These are phyloP conservation scores for Aphaenogaster ashmeadi DNA, from an alignment of 1,140 invertebrate species.

Conservation along the genomic window DNA sequence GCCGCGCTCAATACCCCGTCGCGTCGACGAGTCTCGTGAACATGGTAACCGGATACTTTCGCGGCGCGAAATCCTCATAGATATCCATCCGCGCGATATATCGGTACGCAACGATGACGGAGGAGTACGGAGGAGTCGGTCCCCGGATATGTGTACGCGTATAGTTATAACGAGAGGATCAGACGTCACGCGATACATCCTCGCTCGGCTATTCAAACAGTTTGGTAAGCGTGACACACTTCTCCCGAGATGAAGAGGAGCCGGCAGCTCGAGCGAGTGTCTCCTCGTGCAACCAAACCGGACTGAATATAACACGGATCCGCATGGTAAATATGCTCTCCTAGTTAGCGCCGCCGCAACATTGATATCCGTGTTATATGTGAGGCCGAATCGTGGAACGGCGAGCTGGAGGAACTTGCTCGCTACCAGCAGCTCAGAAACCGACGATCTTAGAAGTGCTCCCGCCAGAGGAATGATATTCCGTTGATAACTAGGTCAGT, in stretches of 20 bases:
- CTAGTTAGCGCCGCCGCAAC: conserved; percentile 81
- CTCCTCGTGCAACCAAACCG: conserved; percentile 63
- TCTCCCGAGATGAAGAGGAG: conserved; percentile 64
- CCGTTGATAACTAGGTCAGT: conserved; percentile 40
- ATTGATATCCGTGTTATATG: conserved; percentile 78
- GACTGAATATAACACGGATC: conserved; percentile 78
- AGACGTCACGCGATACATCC: conserved; percentile 69
- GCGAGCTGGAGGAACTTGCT: conserved; percentile 41
- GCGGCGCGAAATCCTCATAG: conserved; percentile 44
- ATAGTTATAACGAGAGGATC: conserved; percentile 57
- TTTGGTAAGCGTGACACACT: conserved; percentile 72
- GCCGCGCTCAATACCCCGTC: conserved; percentile 33
- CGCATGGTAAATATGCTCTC: conserved; percentile 80
- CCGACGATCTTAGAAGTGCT: conserved; percentile 17
- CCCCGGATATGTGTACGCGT: neutral
- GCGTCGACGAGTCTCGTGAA: conserved; percentile 33
- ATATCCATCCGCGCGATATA: conserved; percentile 21
- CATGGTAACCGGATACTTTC: conserved; percentile 52
- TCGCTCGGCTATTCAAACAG: conserved; percentile 74
- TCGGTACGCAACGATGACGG: conserved; percentile 11
- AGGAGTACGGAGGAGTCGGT: neutral
- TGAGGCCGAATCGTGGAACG: conserved; percentile 54
- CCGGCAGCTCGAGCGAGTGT: conserved; percentile 55
- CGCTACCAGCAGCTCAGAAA: neutral
- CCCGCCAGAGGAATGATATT: conserved; percentile 8